Base-by-base conservation (phyloP, 2,113 vertebrate genomes). In the Toxotes jaculatrix region DNA sequence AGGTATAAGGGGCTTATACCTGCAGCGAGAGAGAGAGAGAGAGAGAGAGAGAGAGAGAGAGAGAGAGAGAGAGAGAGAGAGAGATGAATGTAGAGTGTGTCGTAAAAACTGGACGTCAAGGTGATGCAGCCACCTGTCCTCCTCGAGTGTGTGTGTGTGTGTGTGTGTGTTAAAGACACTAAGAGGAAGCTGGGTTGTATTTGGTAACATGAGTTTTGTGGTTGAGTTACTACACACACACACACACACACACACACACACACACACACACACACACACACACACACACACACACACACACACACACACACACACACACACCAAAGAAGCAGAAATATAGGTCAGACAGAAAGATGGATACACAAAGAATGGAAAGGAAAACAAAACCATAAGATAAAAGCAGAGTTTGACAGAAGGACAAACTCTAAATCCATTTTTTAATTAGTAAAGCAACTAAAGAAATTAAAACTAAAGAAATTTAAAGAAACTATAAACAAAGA, bases 1-100 rank as follows among this genome's bases (percentile, higher is more conserved):
- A 91, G 93, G 94, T 87, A 74, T 65, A 51, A 81, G 84, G 89
- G 88, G 92, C 82, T 94, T 93, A 94, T 88, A 90, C 91, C 94
- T 92, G 87, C 88, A 76, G 90, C 59, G 89, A 87, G 72, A 42
- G 82, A 36, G 83, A 66, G n/a, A 82, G 85, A 14, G 62, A 72
- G 62, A 69, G 62, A 61, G 51, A 63, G 65, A 65, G 47, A 71
- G 71, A 77, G 81, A 51, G n/a, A 81, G 85, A 17, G 62, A 72
- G 61, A 68, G 61, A 61, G 55, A 63, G 65, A 65, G 47, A 71
- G 71, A 77, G 81, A 53, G 47, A 45, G 70, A 19, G 73, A 56
- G 32, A 59, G 65, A 74, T 71, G 74, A 82, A 78, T 63, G 82
- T 38, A 60, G 83, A 60, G 80, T 75, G 78, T 81, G 79, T 53